Evolutionary conservation across 1,140 invertebrate species (phyloP).

Genomic region (Calliopsis andreniformis): DNA sequence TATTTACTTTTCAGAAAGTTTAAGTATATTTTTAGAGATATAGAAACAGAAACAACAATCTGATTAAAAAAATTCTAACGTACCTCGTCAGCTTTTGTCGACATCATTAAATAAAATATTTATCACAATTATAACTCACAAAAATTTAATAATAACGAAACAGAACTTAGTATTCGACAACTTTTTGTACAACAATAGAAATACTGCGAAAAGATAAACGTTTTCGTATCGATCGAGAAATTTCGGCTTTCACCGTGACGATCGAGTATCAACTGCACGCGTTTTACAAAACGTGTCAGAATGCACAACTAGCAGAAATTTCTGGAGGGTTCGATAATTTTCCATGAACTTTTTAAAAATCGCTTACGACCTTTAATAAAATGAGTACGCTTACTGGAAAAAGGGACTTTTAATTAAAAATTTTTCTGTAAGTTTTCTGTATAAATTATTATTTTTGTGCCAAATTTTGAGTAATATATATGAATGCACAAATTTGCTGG

Average conservation of each 20-base stretch:
- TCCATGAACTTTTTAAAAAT: not conserved
- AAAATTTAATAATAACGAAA: not conserved
- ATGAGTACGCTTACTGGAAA: too few relatives aligned
- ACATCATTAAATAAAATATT: constrained; percentile 24
- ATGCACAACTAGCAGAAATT: constrained; percentile 10
- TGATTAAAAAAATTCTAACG: not conserved
- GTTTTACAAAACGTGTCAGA: not conserved
- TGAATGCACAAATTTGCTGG: too few relatives aligned
- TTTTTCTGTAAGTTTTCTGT: too few relatives aligned
- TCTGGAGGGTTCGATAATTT: constrained; percentile 12
- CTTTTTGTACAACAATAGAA: not conserved
- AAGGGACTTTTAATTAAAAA: too few relatives aligned
- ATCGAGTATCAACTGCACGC: not conserved
- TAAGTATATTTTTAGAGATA: not conserved
- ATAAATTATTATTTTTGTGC: too few relatives aligned
- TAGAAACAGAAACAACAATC: not conserved
- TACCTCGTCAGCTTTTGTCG: constrained; percentile 44
- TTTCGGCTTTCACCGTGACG: too few relatives aligned
- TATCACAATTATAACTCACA: not conserved
- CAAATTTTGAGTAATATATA: too few relatives aligned
- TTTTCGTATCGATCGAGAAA: not conserved
- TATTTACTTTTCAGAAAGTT: not conserved
- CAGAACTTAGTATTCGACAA: not conserved
- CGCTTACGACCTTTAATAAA: too few relatives aligned
- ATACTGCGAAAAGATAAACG: not conserved